Conservation (phyloP, 2,797 vertebrate genomes). For the Eulemur mongoz region DNA sequence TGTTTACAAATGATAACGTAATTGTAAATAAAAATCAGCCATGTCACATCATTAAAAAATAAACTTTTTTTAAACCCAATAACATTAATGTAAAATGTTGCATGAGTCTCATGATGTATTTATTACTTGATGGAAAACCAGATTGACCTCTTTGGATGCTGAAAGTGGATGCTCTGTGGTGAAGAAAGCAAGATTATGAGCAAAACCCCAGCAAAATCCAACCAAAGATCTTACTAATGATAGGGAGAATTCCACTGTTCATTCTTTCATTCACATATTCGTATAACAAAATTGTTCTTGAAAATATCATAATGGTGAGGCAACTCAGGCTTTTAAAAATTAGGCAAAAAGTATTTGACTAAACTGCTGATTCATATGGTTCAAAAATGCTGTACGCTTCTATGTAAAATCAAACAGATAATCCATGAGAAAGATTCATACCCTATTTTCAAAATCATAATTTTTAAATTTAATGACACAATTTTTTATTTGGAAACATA, state of each 20-base stretch:
- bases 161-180: neutral
- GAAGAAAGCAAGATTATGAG: neutral
- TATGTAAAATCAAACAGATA: constrained; percentile 19
- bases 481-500: neutral
- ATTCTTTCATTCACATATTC: neutral
- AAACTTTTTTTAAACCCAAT: neutral
- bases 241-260: neutral
- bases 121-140: neutral
- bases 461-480: neutral
- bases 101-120: neutral
- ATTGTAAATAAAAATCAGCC: constrained; percentile 23
- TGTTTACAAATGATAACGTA: constrained; percentile 13
- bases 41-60: neutral
- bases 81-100: neutral
- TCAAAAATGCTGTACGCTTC: constrained; percentile 17
- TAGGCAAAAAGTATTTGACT: constrained; percentile 9
- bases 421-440: neutral
- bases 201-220: neutral
- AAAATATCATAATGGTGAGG: neutral
- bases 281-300: neutral
- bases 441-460: neutral
- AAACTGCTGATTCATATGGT: neutral
- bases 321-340: neutral
- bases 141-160: neutral
- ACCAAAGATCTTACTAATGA: neutral